Conservation (phyloP, 92 coral and sea anemone genomes). For the Hydrozoanthus gracilis region DNA sequence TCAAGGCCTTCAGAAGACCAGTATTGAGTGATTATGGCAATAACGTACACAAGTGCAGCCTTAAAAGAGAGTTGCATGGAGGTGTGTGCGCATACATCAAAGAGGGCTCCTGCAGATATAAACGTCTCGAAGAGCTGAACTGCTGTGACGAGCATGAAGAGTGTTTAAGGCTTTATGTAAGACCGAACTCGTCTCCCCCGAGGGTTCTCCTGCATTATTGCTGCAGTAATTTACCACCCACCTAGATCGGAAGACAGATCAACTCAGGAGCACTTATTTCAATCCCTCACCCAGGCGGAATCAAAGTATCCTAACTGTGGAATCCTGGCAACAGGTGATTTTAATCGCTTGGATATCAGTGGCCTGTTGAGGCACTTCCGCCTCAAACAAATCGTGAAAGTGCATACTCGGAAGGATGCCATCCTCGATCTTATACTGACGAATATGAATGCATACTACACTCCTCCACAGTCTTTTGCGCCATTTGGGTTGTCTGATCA, state of each 20-base stretch:
- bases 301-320: background rate
- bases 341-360: too few species aligned
- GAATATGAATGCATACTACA: too few species aligned
- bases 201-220: slow-evolving; percentile 37
- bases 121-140: slow-evolving; percentile 37
- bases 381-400: too few species aligned
- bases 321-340: too few species aligned
- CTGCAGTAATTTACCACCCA: slow-evolving; percentile 4
- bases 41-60: background rate
- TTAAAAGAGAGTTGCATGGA: slow-evolving; percentile 28
- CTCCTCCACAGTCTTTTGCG: too few species aligned
- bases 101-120: slow-evolving; percentile 27
- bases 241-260: slow-evolving; percentile 12
- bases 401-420: too few species aligned
- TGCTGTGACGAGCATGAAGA: slow-evolving; percentile 49
- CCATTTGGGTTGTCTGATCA: too few species aligned
- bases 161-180: slow-evolving; percentile 41
- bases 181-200: slow-evolving; percentile 51
- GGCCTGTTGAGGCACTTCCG: too few species aligned
- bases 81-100: slow-evolving; percentile 34
- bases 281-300: background rate
- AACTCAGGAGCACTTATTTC: slow-evolving; percentile 8
- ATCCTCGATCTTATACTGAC: too few species aligned
- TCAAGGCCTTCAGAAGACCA: background rate
- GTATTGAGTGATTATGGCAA: background rate